phyloP scores from a whole-genome alignment of 2,797 vertebrate species.

The Enteromius paludinosus region DNA sequence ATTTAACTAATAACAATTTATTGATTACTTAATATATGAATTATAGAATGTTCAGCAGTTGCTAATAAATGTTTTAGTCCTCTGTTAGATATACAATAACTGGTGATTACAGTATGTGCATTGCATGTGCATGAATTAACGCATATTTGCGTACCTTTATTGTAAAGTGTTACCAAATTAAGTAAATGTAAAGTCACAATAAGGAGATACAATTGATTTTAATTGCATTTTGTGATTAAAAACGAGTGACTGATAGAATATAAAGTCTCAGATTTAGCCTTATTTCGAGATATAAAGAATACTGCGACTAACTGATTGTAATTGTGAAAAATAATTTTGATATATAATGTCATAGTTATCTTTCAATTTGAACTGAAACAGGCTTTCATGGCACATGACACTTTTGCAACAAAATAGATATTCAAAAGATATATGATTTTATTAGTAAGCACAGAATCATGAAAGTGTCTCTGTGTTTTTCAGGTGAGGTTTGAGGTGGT shows the following conservation, averaged over 20 bases:
- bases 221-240: not conserved
- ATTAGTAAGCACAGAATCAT: not conserved
- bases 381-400: not conserved
- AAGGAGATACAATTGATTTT: not conserved
- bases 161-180: too few relatives aligned
- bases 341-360: not conserved
- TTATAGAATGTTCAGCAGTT: too few relatives aligned
- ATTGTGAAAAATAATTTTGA: not conserved
- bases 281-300: not conserved
- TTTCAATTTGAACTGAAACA: not conserved
- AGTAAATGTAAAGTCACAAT: not conserved
- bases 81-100: too few relatives aligned
- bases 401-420: not conserved
- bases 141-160: too few relatives aligned
- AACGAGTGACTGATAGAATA: too few relatives aligned
- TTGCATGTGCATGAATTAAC: too few relatives aligned
- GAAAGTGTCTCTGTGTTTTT: slow-evolving; percentile 13
- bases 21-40: too few relatives aligned
- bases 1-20: too few relatives aligned
- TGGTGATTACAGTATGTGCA: too few relatives aligned
- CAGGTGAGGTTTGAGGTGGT: slow-evolving; percentile 96
- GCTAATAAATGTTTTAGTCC: too few relatives aligned
- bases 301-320: not conserved
- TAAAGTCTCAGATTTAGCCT: not conserved
- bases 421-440: not conserved